Base-by-base conservation (phyloP, 2,888 invertebrate species). In the Odontocolon sp. region DNA sequence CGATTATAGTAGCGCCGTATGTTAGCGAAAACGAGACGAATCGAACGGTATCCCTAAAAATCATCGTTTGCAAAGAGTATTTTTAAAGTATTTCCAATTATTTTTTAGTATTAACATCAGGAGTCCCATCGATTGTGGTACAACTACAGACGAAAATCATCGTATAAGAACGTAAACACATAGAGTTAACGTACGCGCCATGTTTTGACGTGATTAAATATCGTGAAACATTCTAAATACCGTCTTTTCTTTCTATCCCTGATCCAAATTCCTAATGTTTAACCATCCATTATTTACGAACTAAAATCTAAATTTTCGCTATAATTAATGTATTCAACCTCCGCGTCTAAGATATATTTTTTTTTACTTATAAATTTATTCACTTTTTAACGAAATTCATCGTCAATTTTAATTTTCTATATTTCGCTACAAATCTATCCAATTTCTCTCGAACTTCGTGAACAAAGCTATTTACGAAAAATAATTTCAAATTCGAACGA, bases 21-120 rank as follows among this genome's bases (percentile, higher is more conserved):
- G 80, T 69, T 74, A 81, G 82, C 80, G 68, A 72, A 79, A 3
- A 63, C 71, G 74, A 74, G 76, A 79, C 78, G 61, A 77, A 52
- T 69, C 59, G 66, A 70, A 59, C 66, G 45, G 69, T 75, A 72
- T 78, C 77, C 71, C 61, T 71, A 36, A 26, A 54, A 85, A 78
- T 85, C 80, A 83, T 87, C 79, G 84, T 87, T 88, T 87, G 88
- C 87, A 88, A 88, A 90, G 88, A 89, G 88, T 88, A 89, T 89
- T 88, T 89, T 89, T 88, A 86, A 90, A 90, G 90, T 89, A 90
- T 90, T 90, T 88, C 84, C 86, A 88, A 87, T 89, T 88, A 89
- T 89, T 90, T 90, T 90, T 88, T 90, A 90, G 90, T 90, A 90
- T 90, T 89, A n/a, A 89, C 83, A 83, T 74, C 84, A 82, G 79